Evolutionary conservation across 2,888 invertebrate genomes (phyloP).

Genomic region (Diaperis boleti): DNA sequence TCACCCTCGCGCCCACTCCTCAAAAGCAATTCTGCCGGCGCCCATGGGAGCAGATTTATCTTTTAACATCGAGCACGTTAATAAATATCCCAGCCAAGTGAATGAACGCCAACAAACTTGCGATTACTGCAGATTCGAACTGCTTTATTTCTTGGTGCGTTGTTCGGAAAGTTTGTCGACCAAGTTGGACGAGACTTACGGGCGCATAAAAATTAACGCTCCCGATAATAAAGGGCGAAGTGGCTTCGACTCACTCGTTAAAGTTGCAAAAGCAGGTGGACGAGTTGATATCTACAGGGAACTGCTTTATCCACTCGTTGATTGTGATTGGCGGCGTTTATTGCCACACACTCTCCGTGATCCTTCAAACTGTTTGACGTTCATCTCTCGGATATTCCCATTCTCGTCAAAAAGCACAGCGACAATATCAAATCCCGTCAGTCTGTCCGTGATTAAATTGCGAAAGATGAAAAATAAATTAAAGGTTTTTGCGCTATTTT

Average conservation of each 20-base stretch:
- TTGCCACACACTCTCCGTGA: not conserved
- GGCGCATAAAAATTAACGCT: constrained; percentile 54
- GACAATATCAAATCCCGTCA: not conserved
- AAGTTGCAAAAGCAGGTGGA: constrained; percentile 18
- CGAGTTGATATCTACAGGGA: not conserved
- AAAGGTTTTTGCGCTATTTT: too few relatives aligned
- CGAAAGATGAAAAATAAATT: too few relatives aligned
- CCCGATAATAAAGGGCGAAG: constrained; percentile 27
- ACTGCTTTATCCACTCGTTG: not conserved
- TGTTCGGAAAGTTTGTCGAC: constrained; percentile 38
- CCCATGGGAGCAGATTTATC: constrained; percentile 25
- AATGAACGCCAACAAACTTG: constrained; percentile 55
- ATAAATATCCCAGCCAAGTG: constrained; percentile 42
- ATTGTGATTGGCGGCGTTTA: not conserved
- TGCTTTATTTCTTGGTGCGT: constrained; percentile 44
- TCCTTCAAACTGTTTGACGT: not conserved
- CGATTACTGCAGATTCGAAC: constrained; percentile 45
- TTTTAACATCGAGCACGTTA: constrained; percentile 40
- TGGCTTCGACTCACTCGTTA: constrained; percentile 11
- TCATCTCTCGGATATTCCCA: not conserved
- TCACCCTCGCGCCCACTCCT: too few relatives aligned
- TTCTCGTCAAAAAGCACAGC: not conserved
- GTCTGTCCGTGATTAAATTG: too few relatives aligned
- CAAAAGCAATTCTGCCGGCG: too few relatives aligned
- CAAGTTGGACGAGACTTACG: constrained; percentile 50